Base-by-base conservation (phyloP, 1,140 invertebrate genomes). In the Apocrypta bakeri region DNA sequence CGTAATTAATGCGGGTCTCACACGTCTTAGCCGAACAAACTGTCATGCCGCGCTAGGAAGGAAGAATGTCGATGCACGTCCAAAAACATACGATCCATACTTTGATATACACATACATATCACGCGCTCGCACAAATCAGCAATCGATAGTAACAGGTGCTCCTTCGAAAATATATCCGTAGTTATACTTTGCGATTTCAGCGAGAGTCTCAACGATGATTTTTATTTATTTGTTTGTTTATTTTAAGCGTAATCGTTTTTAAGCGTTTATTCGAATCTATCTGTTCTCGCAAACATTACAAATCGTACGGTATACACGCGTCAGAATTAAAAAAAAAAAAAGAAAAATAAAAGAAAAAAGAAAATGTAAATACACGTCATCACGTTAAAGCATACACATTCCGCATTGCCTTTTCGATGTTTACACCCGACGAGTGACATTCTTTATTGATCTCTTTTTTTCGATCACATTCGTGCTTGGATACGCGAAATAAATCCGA, bases 361-460 rank as follows among this genome's bases (percentile, higher is more conserved):
- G 77, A 82, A 71, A 61, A 27, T 27, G 9, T 37, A 82, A 82
- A 63, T 71, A 75, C 42, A 37, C 8, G 25, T 64, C 79, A 40
- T 21, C 48, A 25, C 42, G 68, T 68, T 77, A 27, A 82, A 78
- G 72, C 81, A 82, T 82, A 77, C 74, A 82, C 81, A 77, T 64
- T 82, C 63, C 68, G 68, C 63, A 71, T 24, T 63, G 2, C 61
- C 61, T 61, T 74, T 11, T 73, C 7, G 14, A 56, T 7, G 48
- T n/a, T 69, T 56, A 80, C 48, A 77, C 74, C 48, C 74, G 75
- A 25, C 74, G 74, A 33, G 69, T 21, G 40, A 82, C 73, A 82
- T 27, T 64, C 33, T 29, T 68, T 66, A 37, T 37, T n/a, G n/a
- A 37, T 37, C 9, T 37, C 9, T 37, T 37, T 37, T 61, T 3